Evolutionary conservation across 2,113 vertebrate genomes (phyloP), one percentile per base, ranked within the genome.

Genomic region (Rhinoptilus africanus): DNA sequence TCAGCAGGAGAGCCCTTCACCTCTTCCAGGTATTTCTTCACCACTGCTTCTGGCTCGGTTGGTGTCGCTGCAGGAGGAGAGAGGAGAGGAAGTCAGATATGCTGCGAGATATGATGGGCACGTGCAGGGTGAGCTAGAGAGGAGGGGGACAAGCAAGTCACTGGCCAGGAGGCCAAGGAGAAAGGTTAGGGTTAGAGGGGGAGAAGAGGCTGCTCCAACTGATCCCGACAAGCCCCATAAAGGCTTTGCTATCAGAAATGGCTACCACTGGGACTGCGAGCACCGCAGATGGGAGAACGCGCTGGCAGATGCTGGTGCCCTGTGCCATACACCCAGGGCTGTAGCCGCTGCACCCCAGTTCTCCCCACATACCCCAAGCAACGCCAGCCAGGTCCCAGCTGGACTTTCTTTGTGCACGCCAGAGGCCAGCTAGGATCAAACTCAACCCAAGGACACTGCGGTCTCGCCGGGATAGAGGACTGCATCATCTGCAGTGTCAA

Each of bases 11-110:
- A 37, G 1, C 78, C 53, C 43, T 97, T 98, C 91, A 98, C 64
- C 86, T 98, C 98, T 43, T 98, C 97, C 3, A 98, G 85, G 82
- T 98, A 99, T 69, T 76, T 98, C 80, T 74, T 98, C 92, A 99
- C 97, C 96, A 99, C 98, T 21, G 98, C 98, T 47, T 98, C 98
- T 2, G 98, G 98, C 74, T 98, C 98, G 0, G 80, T 94, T 19
- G 63, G 43, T 7, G 60, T 73, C 6, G 32, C 97, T 98, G 88
- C 34, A 90, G 50, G 63, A 24, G 26, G 43, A 54, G 35, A 93
- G 67, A 54, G 0, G 14, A 72, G 30, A 53, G 53, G 20, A 24
- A 32, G 34, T 92, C 39, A 97, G 87, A 35, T 27, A 18, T 2
- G 2, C 17, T 2, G 5, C 1, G 10, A 72, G 74, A 10, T 9